Evolutionary conservation across 2,888 invertebrate genomes (phyloP).

Genomic region (Nasonovia ribisnigri): DNA sequence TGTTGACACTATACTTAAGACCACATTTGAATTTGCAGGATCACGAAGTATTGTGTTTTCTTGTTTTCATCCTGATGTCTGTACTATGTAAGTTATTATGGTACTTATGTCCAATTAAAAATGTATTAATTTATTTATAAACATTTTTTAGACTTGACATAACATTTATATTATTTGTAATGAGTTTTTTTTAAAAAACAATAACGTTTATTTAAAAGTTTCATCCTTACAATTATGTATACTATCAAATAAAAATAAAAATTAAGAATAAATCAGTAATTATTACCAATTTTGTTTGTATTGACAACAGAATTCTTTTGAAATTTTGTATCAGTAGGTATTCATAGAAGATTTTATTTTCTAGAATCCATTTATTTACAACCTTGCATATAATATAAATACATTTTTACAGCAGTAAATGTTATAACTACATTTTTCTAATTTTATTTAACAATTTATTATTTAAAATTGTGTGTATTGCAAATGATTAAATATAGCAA

Average conservation of each 20-base stretch:
- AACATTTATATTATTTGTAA: not conserved
- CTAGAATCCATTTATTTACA: not conserved
- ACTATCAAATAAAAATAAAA: not conserved
- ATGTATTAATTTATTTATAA: not conserved
- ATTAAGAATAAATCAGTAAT: not conserved
- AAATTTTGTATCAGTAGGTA: not conserved
- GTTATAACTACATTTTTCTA: not conserved
- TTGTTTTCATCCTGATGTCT: conserved; percentile 96
- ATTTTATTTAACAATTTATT: not conserved
- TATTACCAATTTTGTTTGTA: not conserved
- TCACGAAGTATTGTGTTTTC: conserved; percentile 90
- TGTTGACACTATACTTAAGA: conserved; percentile 88
- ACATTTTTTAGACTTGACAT: not conserved
- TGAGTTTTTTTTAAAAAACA: not conserved
- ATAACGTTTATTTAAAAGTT: not conserved
- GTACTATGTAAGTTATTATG: conserved; percentile 79
- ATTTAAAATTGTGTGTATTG: not conserved
- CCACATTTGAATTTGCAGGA: conserved; percentile 84
- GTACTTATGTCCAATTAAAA: not conserved
- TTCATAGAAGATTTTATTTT: not conserved
- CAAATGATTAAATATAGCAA: not conserved
- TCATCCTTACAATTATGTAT: not conserved
- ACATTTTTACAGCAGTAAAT: not conserved
- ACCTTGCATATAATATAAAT: not conserved
- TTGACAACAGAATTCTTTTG: not conserved